These are phyloP conservation scores for Amaurobius ferox DNA, from an alignment of 2,888 invertebrate species.

Conservation along the genomic window DNA sequence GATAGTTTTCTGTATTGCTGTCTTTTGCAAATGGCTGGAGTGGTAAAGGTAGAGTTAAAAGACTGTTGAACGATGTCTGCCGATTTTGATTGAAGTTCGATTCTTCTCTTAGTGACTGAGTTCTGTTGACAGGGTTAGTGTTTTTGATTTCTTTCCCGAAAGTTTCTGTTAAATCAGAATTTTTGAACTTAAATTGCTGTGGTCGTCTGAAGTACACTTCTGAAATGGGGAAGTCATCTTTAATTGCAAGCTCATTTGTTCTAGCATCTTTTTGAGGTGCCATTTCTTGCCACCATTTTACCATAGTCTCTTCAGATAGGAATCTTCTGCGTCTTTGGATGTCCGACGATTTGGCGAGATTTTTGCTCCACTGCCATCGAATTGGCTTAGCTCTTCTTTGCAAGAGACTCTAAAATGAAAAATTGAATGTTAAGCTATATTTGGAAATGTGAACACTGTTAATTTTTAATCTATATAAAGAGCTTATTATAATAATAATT, in stretches of 20 bases:
- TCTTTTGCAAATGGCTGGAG: not conserved
- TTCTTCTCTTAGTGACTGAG: not conserved
- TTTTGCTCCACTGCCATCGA: slow-evolving; percentile 41
- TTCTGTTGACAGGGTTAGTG: not conserved
- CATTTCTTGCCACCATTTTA: slow-evolving; percentile 48
- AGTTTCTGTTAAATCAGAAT: not conserved
- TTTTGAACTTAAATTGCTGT: too few relatives aligned
- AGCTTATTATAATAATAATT: too few relatives aligned
- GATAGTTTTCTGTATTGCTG: not conserved
- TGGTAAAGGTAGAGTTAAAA: not conserved
- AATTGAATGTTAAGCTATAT: not conserved
- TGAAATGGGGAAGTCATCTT: not conserved
- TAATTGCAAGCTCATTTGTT: not conserved
- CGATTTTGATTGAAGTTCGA: not conserved
- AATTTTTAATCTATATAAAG: too few relatives aligned
- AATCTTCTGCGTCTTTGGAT: slow-evolving; percentile 22
- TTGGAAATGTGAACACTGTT: too few relatives aligned
- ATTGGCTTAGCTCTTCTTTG: slow-evolving; percentile 38
- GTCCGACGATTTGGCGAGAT: slow-evolving; percentile 6
- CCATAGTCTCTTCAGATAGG: not conserved
- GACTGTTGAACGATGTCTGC: not conserved
- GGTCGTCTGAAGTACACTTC: slow-evolving; percentile 10
- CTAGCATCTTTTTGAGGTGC: not conserved
- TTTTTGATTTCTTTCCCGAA: not conserved
- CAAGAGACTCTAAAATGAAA: slow-evolving; percentile 19